Conservation (phyloP, 2,888 invertebrate species). For the Caenorhabditis plicata region DNA sequence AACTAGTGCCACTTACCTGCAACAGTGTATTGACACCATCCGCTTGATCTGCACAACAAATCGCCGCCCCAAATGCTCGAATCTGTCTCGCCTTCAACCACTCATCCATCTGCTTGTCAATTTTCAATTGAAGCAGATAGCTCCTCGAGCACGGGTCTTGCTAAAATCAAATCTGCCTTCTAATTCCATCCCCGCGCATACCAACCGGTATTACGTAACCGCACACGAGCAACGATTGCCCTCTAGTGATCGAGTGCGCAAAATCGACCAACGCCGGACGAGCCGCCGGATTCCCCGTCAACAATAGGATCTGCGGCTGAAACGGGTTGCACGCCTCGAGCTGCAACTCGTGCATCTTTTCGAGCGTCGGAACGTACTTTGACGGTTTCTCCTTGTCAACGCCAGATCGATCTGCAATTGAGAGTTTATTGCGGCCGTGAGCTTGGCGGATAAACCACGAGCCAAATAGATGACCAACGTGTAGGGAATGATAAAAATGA, state of each 20-base stretch:
- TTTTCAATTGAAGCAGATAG: conserved; percentile 27
- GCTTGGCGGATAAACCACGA: too few relatives aligned
- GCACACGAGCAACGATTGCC: conserved; percentile 42
- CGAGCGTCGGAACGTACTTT: conserved; percentile 13
- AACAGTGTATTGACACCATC: conserved; percentile 25
- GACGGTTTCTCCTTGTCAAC: conserved; percentile 12
- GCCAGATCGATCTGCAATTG: conserved; percentile 2
- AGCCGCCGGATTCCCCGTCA: conserved; percentile 55
- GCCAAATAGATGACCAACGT: conserved; percentile 10
- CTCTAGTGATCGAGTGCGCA: conserved; percentile 50
- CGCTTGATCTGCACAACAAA: conserved; percentile 22
- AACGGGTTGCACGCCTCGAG: conserved; percentile 22
- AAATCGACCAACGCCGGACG: conserved; percentile 55
- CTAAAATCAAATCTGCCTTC: conserved; percentile 8
- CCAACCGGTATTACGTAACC: conserved; percentile 52
- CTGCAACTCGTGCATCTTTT: conserved; percentile 27
- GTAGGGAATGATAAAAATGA: conserved; percentile 14
- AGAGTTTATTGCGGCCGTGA: conserved; percentile 3
- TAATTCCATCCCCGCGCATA: not conserved
- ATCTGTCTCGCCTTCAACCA: conserved; percentile 20
- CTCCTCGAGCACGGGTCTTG: conserved; percentile 24
- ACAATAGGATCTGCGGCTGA: conserved; percentile 43
- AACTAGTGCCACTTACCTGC: conserved; percentile 8
- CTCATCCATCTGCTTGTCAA: conserved; percentile 34
- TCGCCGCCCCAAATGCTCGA: conserved; percentile 28